Conservation (phyloP, 2,797 vertebrate genomes). For the Corythornis leucogaster region DNA sequence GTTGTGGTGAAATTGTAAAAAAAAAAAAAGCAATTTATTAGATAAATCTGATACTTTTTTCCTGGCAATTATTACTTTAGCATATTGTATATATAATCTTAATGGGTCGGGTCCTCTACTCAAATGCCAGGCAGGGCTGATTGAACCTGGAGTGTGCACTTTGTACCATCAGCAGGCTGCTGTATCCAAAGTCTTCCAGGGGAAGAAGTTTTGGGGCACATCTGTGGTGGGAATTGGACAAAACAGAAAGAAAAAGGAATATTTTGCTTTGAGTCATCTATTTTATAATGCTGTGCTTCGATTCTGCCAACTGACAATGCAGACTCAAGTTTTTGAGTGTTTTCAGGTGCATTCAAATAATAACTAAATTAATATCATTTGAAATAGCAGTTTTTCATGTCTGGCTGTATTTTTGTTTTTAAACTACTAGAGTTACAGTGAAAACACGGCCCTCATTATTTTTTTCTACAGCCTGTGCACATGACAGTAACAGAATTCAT, state of each 20-base stretch:
- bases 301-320: background rate
- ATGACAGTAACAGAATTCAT: background rate
- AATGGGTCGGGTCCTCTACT: background rate
- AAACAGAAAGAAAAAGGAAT: background rate
- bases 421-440: background rate
- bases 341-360: background rate
- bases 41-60: background rate
- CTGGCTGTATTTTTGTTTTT: background rate
- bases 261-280: background rate
- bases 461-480: background rate
- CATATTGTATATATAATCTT: background rate
- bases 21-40: background rate
- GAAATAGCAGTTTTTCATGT: background rate
- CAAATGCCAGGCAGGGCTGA: background rate
- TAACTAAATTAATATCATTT: background rate
- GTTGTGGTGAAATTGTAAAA: background rate
- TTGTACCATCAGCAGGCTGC: background rate
- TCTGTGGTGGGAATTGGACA: background rate
- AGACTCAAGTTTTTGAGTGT: background rate
- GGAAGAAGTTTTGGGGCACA: background rate
- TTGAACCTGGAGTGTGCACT: background rate
- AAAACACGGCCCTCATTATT: fast-evolving
- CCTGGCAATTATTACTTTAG: background rate
- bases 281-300: background rate
- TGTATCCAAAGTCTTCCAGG: background rate